phyloP scores from a whole-genome alignment of 1,140 invertebrate species.

The Chionoecetes opilio region DNA sequence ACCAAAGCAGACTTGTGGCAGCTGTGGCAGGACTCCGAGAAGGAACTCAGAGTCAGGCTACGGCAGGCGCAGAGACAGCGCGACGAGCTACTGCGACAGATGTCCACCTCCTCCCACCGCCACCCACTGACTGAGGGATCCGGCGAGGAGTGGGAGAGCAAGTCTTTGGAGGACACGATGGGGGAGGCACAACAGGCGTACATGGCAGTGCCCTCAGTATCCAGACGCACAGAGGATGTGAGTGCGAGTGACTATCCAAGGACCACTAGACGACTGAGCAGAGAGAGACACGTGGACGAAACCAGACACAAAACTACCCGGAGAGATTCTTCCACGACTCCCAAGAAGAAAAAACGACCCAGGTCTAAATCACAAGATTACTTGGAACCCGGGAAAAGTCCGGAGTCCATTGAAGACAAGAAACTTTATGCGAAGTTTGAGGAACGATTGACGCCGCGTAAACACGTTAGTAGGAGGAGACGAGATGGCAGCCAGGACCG shows the following conservation, averaged over 20 bases:
- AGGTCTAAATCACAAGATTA: constrained; percentile 58
- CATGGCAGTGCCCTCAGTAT: background rate
- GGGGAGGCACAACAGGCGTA: background rate
- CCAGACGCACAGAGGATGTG: background rate
- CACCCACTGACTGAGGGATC: constrained; percentile 37
- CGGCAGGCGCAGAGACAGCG: constrained; percentile 73
- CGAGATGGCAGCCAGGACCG: constrained; percentile 57
- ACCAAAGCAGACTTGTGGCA: constrained; percentile 74
- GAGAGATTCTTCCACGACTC: constrained; percentile 43
- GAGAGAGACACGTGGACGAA: constrained; percentile 47
- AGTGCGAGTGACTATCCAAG: background rate
- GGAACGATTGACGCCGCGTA: background rate
- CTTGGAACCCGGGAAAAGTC: constrained; percentile 48
- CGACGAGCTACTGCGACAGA: constrained; percentile 55
- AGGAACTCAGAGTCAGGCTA: constrained; percentile 57
- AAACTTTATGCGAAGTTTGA: constrained; percentile 16
- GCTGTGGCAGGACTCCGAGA: constrained; percentile 75
- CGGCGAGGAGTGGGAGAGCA: constrained; percentile 37
- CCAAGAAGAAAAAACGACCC: constrained; percentile 32
- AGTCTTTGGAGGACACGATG: constrained; percentile 14
- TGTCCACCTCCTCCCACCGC: constrained; percentile 15
- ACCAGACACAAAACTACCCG: constrained; percentile 27
- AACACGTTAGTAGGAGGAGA: constrained; percentile 46
- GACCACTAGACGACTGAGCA: constrained; percentile 33
- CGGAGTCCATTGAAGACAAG: constrained; percentile 32